phyloP scores from a whole-genome alignment of 2,888 invertebrate species.

The Copidosoma aretas region DNA sequence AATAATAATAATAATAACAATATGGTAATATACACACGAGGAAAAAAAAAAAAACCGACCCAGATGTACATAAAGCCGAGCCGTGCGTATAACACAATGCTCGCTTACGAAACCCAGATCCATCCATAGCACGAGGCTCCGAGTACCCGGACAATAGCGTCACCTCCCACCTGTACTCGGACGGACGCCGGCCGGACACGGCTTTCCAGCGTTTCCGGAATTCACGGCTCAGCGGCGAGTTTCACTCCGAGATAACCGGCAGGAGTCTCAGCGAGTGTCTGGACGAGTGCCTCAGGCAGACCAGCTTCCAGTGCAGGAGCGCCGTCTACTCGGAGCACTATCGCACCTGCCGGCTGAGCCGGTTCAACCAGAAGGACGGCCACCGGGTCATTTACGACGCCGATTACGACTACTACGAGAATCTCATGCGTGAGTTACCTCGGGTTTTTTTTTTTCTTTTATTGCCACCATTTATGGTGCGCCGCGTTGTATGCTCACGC shows the following conservation, averaged over 20 bases:
- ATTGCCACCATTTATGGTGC: too few relatives aligned
- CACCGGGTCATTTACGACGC: slow-evolving; percentile 89
- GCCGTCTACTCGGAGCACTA: slow-evolving; percentile 88
- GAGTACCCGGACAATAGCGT: slow-evolving; percentile 89
- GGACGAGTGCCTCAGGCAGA: slow-evolving; percentile 87
- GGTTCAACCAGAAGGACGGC: slow-evolving; percentile 86
- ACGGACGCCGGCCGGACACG: slow-evolving; percentile 83
- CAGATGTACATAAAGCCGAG: slow-evolving; percentile 28
- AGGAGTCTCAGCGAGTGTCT: slow-evolving; percentile 87
- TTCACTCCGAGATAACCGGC: slow-evolving; percentile 88
- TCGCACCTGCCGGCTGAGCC: slow-evolving; percentile 81
- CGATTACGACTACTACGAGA: slow-evolving; percentile 92
- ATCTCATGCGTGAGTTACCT: slow-evolving; percentile 81
- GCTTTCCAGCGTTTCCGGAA: slow-evolving; percentile 88
- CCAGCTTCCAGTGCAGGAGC: slow-evolving; percentile 88
- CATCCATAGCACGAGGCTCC: slow-evolving; percentile 77
- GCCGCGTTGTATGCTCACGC: too few relatives aligned
- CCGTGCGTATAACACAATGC: slow-evolving; percentile 40
- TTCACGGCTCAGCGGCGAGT: slow-evolving; percentile 85
- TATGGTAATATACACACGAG: slow-evolving; percentile 16
- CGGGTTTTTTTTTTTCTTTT: not conserved
- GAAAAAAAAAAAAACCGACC: not conserved
- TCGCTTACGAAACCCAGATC: slow-evolving; percentile 54
- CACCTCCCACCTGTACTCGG: slow-evolving; percentile 83
- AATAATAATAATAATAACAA: too few relatives aligned